These are phyloP conservation scores for Serilophus lunatus DNA, from an alignment of 2,113 vertebrate genomes.

Conservation along the genomic window DNA sequence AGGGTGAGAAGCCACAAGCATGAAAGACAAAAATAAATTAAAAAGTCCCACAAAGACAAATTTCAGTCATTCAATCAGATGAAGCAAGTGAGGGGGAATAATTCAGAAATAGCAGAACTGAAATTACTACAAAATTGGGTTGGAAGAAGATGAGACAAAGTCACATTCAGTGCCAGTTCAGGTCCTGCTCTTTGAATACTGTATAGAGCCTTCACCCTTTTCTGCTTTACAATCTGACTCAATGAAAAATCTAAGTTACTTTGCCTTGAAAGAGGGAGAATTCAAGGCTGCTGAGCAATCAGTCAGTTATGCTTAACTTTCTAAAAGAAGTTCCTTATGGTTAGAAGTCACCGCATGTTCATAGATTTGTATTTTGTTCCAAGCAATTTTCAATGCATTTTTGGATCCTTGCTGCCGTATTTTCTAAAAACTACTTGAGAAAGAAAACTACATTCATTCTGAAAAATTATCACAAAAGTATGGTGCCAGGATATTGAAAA, in stretches of 20 bases:
- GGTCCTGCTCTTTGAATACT: neutral
- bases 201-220: neutral
- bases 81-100: neutral
- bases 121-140: neutral
- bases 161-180: neutral
- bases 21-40: neutral
- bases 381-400: neutral
- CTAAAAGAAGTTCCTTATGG: neutral
- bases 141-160: neutral
- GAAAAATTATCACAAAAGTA: neutral
- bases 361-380: neutral
- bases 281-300: neutral
- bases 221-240: neutral
- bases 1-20: neutral
- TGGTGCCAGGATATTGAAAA: neutral
- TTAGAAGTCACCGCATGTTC: neutral
- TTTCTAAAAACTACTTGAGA: neutral
- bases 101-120: neutral
- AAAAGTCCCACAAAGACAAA: accelerated
- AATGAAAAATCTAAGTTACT: neutral
- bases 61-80: neutral
- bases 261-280: neutral
- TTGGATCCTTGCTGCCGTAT: neutral
- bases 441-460: neutral
- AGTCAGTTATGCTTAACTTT: neutral